Base-by-base conservation (phyloP, 2,888 invertebrate species). In the Tetropium fuscum region DNA sequence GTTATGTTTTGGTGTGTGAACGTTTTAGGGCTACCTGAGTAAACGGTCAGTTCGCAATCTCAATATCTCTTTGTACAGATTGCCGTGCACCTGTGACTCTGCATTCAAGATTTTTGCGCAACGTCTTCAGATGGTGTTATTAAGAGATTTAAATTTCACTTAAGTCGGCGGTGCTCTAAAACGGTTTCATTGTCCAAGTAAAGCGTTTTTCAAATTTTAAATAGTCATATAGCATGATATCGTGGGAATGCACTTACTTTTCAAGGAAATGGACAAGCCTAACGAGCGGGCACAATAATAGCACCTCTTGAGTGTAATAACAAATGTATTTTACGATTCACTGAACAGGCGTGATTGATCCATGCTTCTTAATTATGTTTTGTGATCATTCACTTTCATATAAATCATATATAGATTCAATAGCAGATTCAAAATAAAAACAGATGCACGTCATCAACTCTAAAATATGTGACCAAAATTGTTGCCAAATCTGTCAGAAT, bases 131-230 rank as follows among this genome's bases (percentile, higher is more conserved):
- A 30, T 72, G 71, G 71, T 69, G 73, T 69, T 60, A 73, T 74
- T 74, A 74, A 69, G 58, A 72, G 74, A 71, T 74, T 70, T 73
- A 62, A 68, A 65, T 70, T 73, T 70, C 70, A 65, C 70, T 69
- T 69, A 65, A 68, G 58, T 53, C 64, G 69, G 68, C 72, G 69
- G 66, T 69, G 68, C 68, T 64, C 56, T 64, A 69, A 72, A 72
- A 69, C 69, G 71, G 43, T 60, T 55, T 38, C 61, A 63, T 70
- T 71, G 70, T 71, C 60, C 43, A 51, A 43, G 38, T 59, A 44
- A 53, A 63, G 55, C 63, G 64, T 56, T 60, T 63, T 58, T 56
- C 60, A 44, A 49, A 54, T 48, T 40, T 53, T 32, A 43, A 36
- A 49, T 43, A 30, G 61, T 63, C 63, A 63, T 53, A 65, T 61